Percentiles rank a stretch among this genome's conserved stretches.
Evolutionary conservation across 1,140 invertebrate species (phyloP).

Genomic region (Limonius californicus): DNA sequence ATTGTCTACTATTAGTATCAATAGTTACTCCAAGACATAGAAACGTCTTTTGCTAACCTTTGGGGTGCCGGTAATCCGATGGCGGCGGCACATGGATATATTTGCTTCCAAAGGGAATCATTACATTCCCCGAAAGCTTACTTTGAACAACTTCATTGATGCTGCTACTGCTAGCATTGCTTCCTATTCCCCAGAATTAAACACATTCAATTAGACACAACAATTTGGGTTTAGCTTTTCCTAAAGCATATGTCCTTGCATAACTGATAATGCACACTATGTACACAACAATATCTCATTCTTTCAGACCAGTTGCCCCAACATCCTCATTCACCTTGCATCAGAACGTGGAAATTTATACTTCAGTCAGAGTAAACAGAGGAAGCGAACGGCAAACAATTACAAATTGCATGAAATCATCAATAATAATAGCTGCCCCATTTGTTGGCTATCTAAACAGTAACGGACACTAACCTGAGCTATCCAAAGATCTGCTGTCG

Average conservation of each 20-base stretch:
- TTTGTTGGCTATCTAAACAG: neutral
- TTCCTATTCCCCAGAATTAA: slow-evolving; percentile 21
- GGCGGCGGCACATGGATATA: slow-evolving; percentile 72
- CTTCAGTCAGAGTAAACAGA: neutral
- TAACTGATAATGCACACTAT: neutral
- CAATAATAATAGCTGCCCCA: neutral
- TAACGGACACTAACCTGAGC: slow-evolving; percentile 41
- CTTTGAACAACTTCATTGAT: slow-evolving; percentile 28
- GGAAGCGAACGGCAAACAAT: neutral
- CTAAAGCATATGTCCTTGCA: too few species aligned
- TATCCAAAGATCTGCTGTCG: slow-evolving; percentile 49
- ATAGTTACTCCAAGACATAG: neutral
- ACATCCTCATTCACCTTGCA: too few species aligned
- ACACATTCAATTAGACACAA: slow-evolving; percentile 5
- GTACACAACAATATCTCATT: neutral
- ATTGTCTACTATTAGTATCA: neutral
- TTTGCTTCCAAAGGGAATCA: slow-evolving; percentile 70
- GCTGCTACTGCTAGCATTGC: slow-evolving; percentile 36
- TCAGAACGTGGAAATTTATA: too few species aligned
- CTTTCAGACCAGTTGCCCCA: too few species aligned
- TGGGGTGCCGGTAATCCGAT: slow-evolving; percentile 52
- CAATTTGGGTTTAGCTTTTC: too few species aligned
- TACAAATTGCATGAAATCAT: too few species aligned
- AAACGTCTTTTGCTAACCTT: slow-evolving; percentile 37
- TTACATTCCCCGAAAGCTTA: slow-evolving; percentile 66